These are phyloP conservation scores for Thalpophila matura DNA, from an alignment of 2,888 invertebrate genomes.

Conservation along the genomic window DNA sequence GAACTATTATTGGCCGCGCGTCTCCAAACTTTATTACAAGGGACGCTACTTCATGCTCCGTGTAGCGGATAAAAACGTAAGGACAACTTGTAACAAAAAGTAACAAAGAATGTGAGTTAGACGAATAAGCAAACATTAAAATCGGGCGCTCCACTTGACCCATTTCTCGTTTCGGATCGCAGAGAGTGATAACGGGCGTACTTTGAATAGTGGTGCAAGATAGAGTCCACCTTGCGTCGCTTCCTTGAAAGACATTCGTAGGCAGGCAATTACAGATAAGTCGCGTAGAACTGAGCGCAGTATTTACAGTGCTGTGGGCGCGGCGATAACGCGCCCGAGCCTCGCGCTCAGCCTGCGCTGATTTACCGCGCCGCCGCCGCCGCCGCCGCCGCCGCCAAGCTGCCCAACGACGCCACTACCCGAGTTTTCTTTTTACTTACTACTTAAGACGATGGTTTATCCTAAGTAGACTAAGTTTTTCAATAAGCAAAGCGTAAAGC, in stretches of 20 bases:
- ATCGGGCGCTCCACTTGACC: constrained; percentile 81
- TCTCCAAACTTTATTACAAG: constrained; percentile 98
- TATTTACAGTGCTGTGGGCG: constrained; percentile 87
- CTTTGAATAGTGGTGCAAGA: constrained; percentile 86
- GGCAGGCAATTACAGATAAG: constrained; percentile 90
- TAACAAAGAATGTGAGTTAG: constrained; percentile 48
- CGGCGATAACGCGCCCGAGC: constrained; percentile 71
- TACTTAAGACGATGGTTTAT: constrained; percentile 23
- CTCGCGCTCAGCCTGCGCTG: constrained; percentile 29
- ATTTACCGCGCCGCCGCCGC: constrained; percentile 15
- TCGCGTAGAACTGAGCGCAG: constrained; percentile 84
- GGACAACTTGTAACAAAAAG: constrained; percentile 68
- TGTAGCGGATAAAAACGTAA: constrained; percentile 98
- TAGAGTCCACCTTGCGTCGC: constrained; percentile 84
- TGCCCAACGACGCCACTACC: constrained; percentile 28
- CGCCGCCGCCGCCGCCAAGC: constrained; percentile 7
- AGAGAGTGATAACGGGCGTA: constrained; percentile 75
- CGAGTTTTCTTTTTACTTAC: constrained; percentile 60
- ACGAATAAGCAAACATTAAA: constrained; percentile 77
- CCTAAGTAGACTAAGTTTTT: background rate
- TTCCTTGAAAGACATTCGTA: constrained; percentile 89
- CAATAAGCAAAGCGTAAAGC: background rate
- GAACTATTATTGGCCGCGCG: constrained; percentile 99
- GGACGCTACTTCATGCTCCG: constrained; percentile 99
- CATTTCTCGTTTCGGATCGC: constrained; percentile 79